These are phyloP conservation scores for Drosophila baimaii DNA, from an alignment of 1,140 invertebrate genomes.

Conservation along the genomic window DNA sequence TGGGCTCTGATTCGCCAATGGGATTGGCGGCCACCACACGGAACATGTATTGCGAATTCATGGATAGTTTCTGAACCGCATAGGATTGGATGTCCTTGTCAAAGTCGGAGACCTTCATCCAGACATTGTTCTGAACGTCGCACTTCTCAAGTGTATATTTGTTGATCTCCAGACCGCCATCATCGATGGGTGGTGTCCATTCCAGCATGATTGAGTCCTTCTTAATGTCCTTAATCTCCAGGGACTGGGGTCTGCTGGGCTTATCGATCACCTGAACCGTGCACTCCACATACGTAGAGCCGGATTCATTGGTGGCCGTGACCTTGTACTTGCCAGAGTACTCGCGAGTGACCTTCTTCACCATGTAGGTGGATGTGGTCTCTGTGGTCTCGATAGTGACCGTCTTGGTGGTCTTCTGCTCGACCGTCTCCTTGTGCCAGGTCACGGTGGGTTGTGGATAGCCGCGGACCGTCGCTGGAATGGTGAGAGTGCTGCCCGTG, in stretches of 20 bases:
- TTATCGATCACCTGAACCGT: constrained; percentile 93
- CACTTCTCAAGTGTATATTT: constrained; percentile 93
- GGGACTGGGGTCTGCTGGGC: constrained; percentile 91
- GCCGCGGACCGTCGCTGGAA: constrained; percentile 87
- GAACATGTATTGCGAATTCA: constrained; percentile 93
- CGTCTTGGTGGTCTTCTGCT: constrained; percentile 85
- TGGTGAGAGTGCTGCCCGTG: constrained; percentile 87
- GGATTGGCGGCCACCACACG: constrained; percentile 93
- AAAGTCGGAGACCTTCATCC: constrained; percentile 91
- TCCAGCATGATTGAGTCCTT: constrained; percentile 89
- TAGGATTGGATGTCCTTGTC: constrained; percentile 89
- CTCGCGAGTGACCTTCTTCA: constrained; percentile 86
- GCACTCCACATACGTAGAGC: constrained; percentile 89
- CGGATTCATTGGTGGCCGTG: constrained; percentile 89
- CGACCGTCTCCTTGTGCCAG: constrained; percentile 88
- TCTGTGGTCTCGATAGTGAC: constrained; percentile 87
- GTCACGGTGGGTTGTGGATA: constrained; percentile 88
- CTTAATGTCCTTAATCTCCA: constrained; percentile 90
- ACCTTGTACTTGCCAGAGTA: constrained; percentile 89
- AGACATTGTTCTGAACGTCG: constrained; percentile 88
- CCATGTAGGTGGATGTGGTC: constrained; percentile 86
- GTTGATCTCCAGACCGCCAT: constrained; percentile 91
- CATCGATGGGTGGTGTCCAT: constrained; percentile 92
- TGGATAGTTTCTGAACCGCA: constrained; percentile 90
- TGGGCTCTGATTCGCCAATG: constrained; percentile 90